Percentiles rank a stretch among this genome's conserved stretches.
Evolutionary conservation across 1,140 invertebrate species (phyloP).

Genomic region (Temnothorax curvispinosus): DNA sequence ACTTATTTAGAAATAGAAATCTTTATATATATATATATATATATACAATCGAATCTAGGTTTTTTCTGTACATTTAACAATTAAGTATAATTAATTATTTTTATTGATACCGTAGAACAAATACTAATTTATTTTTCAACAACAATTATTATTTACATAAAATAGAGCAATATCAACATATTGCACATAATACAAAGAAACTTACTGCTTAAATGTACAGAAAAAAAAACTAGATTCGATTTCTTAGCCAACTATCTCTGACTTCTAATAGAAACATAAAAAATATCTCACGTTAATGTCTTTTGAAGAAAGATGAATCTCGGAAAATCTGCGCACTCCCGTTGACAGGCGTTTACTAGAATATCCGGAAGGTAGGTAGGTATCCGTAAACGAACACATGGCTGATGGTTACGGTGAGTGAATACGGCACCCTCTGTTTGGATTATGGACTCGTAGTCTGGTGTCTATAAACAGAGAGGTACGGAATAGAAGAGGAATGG

Average conservation of each 20-base stretch:
- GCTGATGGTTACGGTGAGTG: slow-evolving; percentile 80
- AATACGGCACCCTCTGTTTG: slow-evolving; percentile 80
- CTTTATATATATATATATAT: neutral
- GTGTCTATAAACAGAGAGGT: slow-evolving; percentile 78
- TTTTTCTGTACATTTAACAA: too few species aligned
- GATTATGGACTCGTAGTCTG: slow-evolving; percentile 76
- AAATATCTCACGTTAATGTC: neutral
- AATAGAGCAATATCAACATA: too few species aligned
- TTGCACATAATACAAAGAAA: neutral
- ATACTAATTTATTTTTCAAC: too few species aligned
- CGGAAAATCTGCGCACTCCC: slow-evolving; percentile 33
- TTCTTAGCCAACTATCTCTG: neutral
- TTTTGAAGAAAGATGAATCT: neutral
- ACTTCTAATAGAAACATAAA: neutral
- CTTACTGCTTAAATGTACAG: neutral
- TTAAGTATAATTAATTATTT: too few species aligned
- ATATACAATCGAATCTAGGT: too few species aligned
- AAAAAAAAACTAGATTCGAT: neutral
- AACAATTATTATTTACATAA: too few species aligned
- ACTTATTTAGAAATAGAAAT: neutral
- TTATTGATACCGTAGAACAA: too few species aligned
- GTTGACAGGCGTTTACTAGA: slow-evolving; percentile 46
- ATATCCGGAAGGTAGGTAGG: slow-evolving; percentile 66
- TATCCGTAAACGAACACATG: slow-evolving; percentile 78
- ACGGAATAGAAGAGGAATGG: slow-evolving; percentile 65